Evolutionary conservation across 1,140 invertebrate genomes (phyloP), one percentile per base, ranked within the genome.

Genomic region (Halotydeus destructor): DNA sequence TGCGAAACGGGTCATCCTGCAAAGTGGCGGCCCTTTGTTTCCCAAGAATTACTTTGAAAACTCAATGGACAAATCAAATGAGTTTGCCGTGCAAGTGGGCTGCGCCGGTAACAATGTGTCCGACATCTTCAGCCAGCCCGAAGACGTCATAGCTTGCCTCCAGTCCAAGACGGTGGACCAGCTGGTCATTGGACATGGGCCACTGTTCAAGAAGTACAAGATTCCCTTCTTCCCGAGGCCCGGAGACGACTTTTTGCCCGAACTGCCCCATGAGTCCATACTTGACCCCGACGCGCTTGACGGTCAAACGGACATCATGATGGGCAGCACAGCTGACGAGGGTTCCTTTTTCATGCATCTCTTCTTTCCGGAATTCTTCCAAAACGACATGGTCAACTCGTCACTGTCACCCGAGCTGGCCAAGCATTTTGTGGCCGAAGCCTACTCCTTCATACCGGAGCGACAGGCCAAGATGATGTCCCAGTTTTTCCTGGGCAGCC

Each of bases 271-370:
- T 30, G 66, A 73, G 30, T 78, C 81, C 1, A 57, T 96, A 43
- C n/a, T n/a, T n/a, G n/a, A n/a, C n/a, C n/a, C n/a, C n/a, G n/a
- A n/a, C n/a, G n/a, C n/a, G n/a, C n/a, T n/a, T n/a, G n/a, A n/a
- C n/a, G n/a, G n/a, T n/a, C 67, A 66, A 31, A 82, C 79, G 16
- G 84, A 81, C 51, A 75, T 94, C 46, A 62, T 97, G 14, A 73
- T 91, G 67, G 89, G 89, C 4, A 82, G 76, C 27, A 93, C 91
- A 55, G 75, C 74, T 1, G 85, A 97, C 58, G 88, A 97, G 60
- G 85, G 83, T 6, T 93, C 81, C 54, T 94, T 89, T 55, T 80
- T 89, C 39, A 74, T 91, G 44, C 93, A 93, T 58, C 85, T 85
- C 55, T 84, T 18, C 76, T 74, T 3, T n/a, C n/a, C n/a, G n/a